These are phyloP conservation scores for Pyrocoelia pectoralis DNA, from an alignment of 2,888 invertebrate genomes.

Conservation along the genomic window DNA sequence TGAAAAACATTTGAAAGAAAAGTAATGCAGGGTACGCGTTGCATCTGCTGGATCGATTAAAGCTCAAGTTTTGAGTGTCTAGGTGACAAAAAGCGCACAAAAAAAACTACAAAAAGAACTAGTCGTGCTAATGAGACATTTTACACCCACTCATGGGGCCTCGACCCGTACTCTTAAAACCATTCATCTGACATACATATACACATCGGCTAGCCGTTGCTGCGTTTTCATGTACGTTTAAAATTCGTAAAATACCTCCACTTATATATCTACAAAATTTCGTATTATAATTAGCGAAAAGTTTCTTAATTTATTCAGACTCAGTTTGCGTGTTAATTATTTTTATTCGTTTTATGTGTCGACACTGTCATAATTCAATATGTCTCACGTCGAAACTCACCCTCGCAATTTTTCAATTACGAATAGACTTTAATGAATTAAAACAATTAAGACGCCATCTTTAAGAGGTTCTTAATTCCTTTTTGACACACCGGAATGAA, in stretches of 20 bases:
- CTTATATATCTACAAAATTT: constrained; percentile 6
- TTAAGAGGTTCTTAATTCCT: too few species aligned
- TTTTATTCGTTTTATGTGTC: not conserved
- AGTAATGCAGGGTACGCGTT: constrained; percentile 27
- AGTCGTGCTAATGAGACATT: constrained; percentile 46
- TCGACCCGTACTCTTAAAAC: constrained; percentile 29
- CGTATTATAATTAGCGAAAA: constrained; percentile 1
- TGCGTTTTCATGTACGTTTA: constrained; percentile 21
- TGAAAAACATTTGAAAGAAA: constrained; percentile 24
- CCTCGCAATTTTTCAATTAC: not conserved
- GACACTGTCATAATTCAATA: not conserved
- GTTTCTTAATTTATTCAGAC: constrained; percentile 1
- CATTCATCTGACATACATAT: constrained; percentile 24
- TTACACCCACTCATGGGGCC: constrained; percentile 42
- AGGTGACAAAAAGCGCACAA: constrained; percentile 39
- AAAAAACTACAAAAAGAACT: constrained; percentile 38
- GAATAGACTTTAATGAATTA: not conserved
- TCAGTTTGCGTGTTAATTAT: not conserved
- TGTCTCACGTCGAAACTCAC: not conserved
- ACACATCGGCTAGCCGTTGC: not conserved
- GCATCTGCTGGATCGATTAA: constrained; percentile 42
- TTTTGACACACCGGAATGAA: too few species aligned
- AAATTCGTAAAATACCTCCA: constrained; percentile 12
- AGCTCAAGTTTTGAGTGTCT: constrained; percentile 41
- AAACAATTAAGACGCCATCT: not conserved